Evolutionary conservation across 1,140 invertebrate genomes (phyloP).

Genomic region (Pentalonia nigronervosa): DNA sequence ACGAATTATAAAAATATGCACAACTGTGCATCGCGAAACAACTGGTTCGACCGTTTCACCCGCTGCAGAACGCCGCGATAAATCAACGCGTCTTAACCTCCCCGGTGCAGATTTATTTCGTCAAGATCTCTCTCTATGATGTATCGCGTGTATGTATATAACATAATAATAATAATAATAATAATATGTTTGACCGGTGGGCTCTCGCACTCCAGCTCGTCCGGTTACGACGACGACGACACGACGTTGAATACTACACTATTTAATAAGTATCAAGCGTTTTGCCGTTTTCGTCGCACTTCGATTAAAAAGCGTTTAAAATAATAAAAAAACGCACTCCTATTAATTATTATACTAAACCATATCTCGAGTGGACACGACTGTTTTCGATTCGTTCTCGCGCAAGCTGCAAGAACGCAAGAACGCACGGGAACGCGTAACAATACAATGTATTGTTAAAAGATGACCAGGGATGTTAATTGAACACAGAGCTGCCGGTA

Average conservation of each 20-base stretch:
- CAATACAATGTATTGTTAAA: not conserved
- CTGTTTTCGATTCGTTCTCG: not conserved
- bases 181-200: not conserved
- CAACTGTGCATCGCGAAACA: not conserved
- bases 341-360: not conserved
- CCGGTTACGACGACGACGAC: not conserved
- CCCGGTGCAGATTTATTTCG: not conserved
- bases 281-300: not conserved
- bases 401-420: not conserved
- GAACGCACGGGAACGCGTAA: not conserved
- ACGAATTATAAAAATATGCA: not conserved
- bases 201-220: not conserved
- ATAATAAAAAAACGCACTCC: too few relatives aligned
- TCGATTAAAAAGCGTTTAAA: too few relatives aligned
- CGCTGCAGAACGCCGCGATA: not conserved
- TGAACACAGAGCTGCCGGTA: not conserved
- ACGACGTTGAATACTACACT: too few relatives aligned
- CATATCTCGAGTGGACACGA: not conserved
- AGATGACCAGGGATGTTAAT: not conserved
- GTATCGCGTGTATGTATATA: not conserved
- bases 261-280: too few relatives aligned
- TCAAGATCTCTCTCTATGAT: not conserved
- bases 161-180: too few relatives aligned
- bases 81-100: not conserved
- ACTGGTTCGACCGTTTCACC: slow-evolving; percentile 7